Base-by-base conservation (phyloP, 2,888 invertebrate species). In the Drosophila cyrtoloma region DNA sequence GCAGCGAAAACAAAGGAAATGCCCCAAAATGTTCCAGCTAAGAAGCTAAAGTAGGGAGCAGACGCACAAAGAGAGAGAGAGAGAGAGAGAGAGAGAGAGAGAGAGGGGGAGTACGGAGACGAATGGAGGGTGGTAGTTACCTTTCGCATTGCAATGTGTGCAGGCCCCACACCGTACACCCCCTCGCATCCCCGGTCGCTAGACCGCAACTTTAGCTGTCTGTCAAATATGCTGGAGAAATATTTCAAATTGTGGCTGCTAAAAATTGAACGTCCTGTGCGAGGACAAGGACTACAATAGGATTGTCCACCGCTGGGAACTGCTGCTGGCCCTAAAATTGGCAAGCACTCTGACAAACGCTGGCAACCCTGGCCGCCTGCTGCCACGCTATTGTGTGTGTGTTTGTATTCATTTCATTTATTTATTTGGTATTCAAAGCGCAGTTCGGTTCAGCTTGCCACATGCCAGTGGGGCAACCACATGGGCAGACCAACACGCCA, bases 191-290 rank as follows among this genome's bases (percentile, higher is more conserved):
- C 39, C 30, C 56, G n/a, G 42, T 42, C 57, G 44, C 47, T 28
- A 39, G 37, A 81, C 87, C 90, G 56, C 89, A 90, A 89, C 81
- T 86, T 90, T 84, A 81, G 79, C 90, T 86, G 90, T 90, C 86
- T 86, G 90, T 86, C 90, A 86, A 86, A 90, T 86, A 86, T 90
- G 86, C 90, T 79, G 69, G 82, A 75, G 86, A 90, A 86, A 86
- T 86, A 86, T 86, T 86, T 90, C 86, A 90, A 86, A 90, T 90
- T 86, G 90, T 88, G 89, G 90, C 84, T 86, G 90, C 90, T 90
- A 86, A 90, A 86, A 86, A 81, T 86, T 88, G 86, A 86, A 86
- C 86, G 69, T 77, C 53, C 79, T 73, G 60, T 56, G 75, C 62
- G 51, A 44, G 52, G 14, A 62, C 35, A 68, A 26, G 33, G n/a